Percentiles rank a stretch among this genome's conserved stretches.
These are phyloP conservation scores for Eupithecia insigniata DNA, from an alignment of 2,888 invertebrate genomes.

Conservation along the genomic window DNA sequence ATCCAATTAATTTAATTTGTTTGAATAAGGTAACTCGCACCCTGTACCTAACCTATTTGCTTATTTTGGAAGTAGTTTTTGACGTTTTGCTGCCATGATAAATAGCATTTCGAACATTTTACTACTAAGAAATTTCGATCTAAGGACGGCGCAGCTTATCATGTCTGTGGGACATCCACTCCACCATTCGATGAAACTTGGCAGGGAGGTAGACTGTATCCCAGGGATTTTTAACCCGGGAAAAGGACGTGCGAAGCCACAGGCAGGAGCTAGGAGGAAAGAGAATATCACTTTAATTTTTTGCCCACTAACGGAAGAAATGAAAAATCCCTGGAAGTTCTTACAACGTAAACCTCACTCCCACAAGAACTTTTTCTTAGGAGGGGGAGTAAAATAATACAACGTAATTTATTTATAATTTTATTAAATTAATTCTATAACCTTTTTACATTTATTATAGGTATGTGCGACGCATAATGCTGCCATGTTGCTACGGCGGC, in stretches of 20 bases:
- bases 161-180: too few species aligned
- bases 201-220: too few species aligned
- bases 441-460: constrained; percentile 82
- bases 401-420: constrained; percentile 76
- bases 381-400: constrained; percentile 21
- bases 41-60: neutral
- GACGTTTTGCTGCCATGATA: too few species aligned
- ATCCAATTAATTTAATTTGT: constrained; percentile 47
- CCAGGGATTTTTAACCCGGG: too few species aligned
- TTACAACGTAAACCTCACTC: neutral
- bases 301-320: too few species aligned
- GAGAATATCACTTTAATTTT: too few species aligned
- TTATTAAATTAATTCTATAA: constrained; percentile 85
- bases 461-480: constrained; percentile 81
- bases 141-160: too few species aligned
- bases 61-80: neutral
- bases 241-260: too few species aligned
- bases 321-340: neutral
- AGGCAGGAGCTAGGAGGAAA: too few species aligned
- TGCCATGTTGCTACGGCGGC: constrained; percentile 62
- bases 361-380: neutral
- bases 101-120: too few species aligned
- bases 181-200: too few species aligned
- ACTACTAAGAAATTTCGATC: too few species aligned
- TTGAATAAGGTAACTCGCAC: constrained; percentile 19